Evolutionary conservation across 2,888 invertebrate species (phyloP).

Genomic region (Erynnis tages): DNA sequence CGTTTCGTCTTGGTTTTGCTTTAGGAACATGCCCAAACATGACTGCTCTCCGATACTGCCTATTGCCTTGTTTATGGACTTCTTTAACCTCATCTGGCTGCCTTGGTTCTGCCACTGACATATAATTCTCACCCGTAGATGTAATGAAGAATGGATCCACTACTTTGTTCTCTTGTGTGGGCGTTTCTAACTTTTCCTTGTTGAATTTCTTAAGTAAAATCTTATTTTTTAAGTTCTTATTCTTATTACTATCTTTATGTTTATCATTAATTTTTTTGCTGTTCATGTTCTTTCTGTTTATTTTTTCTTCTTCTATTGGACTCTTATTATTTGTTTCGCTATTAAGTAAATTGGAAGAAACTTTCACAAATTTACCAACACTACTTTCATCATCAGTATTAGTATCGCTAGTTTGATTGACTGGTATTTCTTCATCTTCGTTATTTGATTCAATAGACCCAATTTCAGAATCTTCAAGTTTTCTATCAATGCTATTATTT

Average conservation of each 20-base stretch:
- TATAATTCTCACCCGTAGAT: conserved; percentile 66
- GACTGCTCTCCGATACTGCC: conserved; percentile 66
- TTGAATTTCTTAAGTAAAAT: conserved; percentile 57
- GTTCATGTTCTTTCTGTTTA: conserved; percentile 27
- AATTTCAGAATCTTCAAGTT: conserved; percentile 24
- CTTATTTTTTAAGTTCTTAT: conserved; percentile 66
- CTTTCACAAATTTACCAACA: conserved; percentile 20
- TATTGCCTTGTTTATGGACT: conserved; percentile 65
- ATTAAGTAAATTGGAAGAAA: not conserved
- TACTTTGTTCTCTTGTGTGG: conserved; percentile 48
- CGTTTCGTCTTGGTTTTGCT: conserved; percentile 49
- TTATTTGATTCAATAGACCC: conserved; percentile 23
- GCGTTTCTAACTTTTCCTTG: conserved; percentile 44
- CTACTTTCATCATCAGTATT: not conserved
- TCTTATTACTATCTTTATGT: conserved; percentile 57
- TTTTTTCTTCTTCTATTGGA: conserved; percentile 3
- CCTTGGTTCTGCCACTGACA: conserved; percentile 69
- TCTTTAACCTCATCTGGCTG: conserved; percentile 72
- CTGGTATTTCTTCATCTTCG: conserved; percentile 23
- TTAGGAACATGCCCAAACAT: conserved; percentile 71
- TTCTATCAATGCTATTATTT: conserved; percentile 20
- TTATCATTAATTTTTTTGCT: conserved; percentile 36
- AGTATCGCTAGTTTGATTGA: not conserved
- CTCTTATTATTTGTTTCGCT: conserved; percentile 17
- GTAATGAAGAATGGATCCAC: conserved; percentile 76